Conservation (phyloP, 2,113 vertebrate species). For the Coturnix japonica region DNA sequence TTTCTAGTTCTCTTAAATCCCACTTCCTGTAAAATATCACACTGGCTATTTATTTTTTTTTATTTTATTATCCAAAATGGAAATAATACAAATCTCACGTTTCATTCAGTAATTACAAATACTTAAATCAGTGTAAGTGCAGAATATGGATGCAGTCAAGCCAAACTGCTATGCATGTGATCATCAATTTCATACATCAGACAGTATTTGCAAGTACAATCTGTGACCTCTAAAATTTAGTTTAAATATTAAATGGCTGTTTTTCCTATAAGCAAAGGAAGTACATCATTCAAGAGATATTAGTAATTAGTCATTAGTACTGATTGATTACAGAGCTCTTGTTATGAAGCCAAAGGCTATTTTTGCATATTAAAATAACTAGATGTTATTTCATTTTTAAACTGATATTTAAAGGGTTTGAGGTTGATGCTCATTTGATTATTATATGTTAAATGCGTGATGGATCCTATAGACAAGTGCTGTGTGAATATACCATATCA, state of each 20-base stretch:
- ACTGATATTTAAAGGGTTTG: not conserved
- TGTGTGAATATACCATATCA: not conserved
- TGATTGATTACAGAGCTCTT: not conserved
- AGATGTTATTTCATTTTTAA: slow-evolving; percentile 24
- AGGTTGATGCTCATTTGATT: slow-evolving; percentile 47
- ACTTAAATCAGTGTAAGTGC: not conserved
- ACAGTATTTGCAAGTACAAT: not conserved
- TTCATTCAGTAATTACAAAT: not conserved
- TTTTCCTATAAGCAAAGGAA: not conserved
- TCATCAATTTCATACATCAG: not conserved
- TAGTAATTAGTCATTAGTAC: not conserved
- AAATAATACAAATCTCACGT: not conserved
- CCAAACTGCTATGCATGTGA: not conserved
- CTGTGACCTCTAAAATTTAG: not conserved
- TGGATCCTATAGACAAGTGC: not conserved
- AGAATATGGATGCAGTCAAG: not conserved
- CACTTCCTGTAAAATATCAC: not conserved
- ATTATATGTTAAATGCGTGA: slow-evolving; percentile 11
- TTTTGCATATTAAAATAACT: not conserved
- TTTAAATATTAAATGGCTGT: not conserved
- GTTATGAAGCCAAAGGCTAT: not conserved
- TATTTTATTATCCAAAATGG: not conserved
- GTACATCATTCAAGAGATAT: not conserved
- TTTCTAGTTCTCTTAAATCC: not conserved
- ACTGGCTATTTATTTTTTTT: not conserved